These are phyloP conservation scores for Meta bourneti DNA, from an alignment of 2,888 invertebrate species.

Conservation along the genomic window DNA sequence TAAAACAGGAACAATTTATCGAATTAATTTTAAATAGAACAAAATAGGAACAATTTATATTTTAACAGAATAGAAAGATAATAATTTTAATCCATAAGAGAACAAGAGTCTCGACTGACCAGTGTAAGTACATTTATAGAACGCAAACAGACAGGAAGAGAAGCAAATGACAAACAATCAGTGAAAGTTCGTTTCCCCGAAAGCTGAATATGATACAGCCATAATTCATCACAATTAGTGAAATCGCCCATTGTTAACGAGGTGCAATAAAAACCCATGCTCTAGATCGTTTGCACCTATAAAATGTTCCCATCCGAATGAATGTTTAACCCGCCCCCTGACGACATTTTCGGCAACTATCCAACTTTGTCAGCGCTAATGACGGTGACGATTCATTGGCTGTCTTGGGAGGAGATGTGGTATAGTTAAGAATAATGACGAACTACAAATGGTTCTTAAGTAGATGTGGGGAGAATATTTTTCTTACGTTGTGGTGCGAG, in stretches of 20 bases:
- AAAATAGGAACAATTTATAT: no score
- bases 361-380: slow-evolving; percentile 64
- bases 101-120: no score
- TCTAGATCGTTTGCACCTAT: slow-evolving; percentile 58
- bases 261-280: slow-evolving; percentile 15
- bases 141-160: background rate
- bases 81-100: no score
- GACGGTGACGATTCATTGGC: slow-evolving; percentile 60
- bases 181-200: background rate
- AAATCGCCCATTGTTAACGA: slow-evolving; percentile 32
- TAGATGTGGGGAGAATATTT: slow-evolving; percentile 58
- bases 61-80: no score
- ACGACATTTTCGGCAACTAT: slow-evolving; percentile 65
- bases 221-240: slow-evolving; percentile 44
- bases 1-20: no score
- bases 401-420: slow-evolving; percentile 44
- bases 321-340: slow-evolving; percentile 63
- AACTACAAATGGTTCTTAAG: slow-evolving; percentile 46
- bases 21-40: no score
- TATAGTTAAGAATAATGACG: slow-evolving; percentile 72
- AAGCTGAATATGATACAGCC: slow-evolving; percentile 24
- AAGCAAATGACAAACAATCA: slow-evolving; percentile 5
- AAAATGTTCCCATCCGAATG: slow-evolving; percentile 48
- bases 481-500: slow-evolving; percentile 28
- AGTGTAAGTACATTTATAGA: background rate